Percentiles rank a stretch among this genome's conserved stretches.
These are phyloP conservation scores for Vespertilio murinus DNA, from an alignment of 2,797 vertebrate genomes.

Conservation along the genomic window DNA sequence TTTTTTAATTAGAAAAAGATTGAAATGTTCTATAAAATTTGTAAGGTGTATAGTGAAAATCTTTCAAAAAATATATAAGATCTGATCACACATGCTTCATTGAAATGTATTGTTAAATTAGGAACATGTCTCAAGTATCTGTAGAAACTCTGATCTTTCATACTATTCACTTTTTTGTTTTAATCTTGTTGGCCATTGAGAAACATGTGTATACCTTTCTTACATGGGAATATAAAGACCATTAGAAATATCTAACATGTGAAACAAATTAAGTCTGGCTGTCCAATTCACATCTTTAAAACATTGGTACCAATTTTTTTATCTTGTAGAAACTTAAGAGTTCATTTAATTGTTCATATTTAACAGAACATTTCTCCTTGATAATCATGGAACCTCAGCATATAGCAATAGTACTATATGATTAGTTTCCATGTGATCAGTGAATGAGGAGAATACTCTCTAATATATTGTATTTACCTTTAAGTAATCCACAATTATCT, in stretches of 20 bases:
- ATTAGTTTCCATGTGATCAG: background rate
- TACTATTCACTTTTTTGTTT: background rate
- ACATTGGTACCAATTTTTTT: background rate
- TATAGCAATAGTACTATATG: background rate
- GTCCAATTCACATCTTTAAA: background rate
- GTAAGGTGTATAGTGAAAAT: background rate
- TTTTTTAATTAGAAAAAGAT: background rate
- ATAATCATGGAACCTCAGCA: background rate
- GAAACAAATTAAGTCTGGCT: background rate
- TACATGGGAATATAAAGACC: background rate
- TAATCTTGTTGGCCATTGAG: background rate
- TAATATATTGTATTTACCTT: background rate
- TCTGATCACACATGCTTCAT: background rate
- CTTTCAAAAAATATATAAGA: background rate
- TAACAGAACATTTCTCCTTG: background rate
- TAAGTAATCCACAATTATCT: background rate
- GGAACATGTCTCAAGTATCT: background rate
- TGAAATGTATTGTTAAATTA: background rate
- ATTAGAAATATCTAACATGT: conserved; percentile 6
- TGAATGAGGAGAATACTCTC: background rate
- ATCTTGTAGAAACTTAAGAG: background rate
- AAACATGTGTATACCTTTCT: background rate
- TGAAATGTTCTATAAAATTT: background rate
- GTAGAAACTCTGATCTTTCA: background rate
- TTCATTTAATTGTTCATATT: background rate